Base-by-base conservation (phyloP, 1,140 invertebrate genomes). In the Sarcophaga peregrina region DNA sequence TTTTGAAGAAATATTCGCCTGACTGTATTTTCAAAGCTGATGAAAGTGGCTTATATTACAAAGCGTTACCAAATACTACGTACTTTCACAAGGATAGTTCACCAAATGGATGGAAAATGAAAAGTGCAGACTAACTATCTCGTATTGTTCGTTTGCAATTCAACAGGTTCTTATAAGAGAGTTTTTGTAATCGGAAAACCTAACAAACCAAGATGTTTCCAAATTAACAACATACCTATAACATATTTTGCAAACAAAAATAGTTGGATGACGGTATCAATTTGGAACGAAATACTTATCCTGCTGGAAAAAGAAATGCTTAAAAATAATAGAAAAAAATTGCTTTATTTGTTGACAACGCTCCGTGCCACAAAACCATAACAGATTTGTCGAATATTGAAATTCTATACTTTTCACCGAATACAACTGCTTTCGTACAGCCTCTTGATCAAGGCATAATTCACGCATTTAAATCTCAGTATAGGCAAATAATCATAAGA, bases 11-110 rank as follows among this genome's bases (percentile, higher is more conserved):
- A 10, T 82, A 73, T 74, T 15, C 72, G 15, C 3, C 62, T 5
- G 48, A 73, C 6, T n/a, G 50, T 54, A 50, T 82, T 52, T 82
- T 82, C 25, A 82, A 74, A 15, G 81, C 8, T 8, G 68, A 82
- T 48, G 81, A 73, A 74, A 74, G 7, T 10, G 81, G 68, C 7
- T 50, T 82, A 37, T 82, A 48, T 25, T 82, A 73, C 37, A 82
- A 82, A 82, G 81, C 68, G 5, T 20, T 82, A 37, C 81, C 81
- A 5, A 46, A 62, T 46, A n/a, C 48, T 20, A 52, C 47, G 2
- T 80, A 50, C 25, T 80, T 52, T 13, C 5, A 3, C 9, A 80
- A 54, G 5, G 46, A 48, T 3, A 20, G 7, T n/a, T 48, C 15
- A 25, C n/a, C 50, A n/a, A 80, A 50, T 4, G 76, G 76, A 8